Conservation (phyloP, 2,113 vertebrate genomes). For the Oreochromis niloticus region DNA sequence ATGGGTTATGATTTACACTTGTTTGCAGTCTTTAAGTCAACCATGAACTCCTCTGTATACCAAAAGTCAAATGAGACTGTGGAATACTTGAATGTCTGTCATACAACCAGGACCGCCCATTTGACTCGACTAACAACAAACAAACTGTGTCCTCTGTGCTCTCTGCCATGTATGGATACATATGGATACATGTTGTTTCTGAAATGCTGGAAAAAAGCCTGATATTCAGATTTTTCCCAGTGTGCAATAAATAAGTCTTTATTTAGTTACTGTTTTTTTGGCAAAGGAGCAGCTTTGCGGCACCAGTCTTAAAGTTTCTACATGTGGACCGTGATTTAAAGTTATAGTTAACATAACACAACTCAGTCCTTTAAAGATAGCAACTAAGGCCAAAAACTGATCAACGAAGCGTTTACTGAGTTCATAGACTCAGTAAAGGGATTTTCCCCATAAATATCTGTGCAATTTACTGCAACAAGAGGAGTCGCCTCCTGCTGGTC, state of each 20-base stretch:
- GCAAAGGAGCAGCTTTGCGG: neutral
- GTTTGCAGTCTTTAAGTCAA: neutral
- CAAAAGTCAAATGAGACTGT: neutral
- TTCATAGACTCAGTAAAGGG: neutral
- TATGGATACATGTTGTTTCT: neutral
- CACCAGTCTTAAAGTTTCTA: neutral
- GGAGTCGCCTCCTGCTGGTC: neutral
- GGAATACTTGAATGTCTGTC: neutral
- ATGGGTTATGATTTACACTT: neutral
- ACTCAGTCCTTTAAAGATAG: neutral
- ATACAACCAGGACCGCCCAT: neutral
- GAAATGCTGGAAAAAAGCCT: neutral
- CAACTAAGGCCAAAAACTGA: neutral
- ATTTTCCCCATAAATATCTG: neutral
- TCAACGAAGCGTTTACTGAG: neutral
- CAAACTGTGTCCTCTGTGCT: neutral
- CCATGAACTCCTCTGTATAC: neutral
- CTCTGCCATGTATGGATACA: neutral
- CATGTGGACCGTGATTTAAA: neutral
- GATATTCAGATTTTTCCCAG: neutral
- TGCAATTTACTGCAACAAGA: neutral
- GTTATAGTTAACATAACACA: neutral
- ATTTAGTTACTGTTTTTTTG: too few relatives aligned
- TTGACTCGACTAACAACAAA: accelerated
- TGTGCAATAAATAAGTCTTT: neutral